Conservation (phyloP, 2,797 vertebrate genomes). For the Sebastes variabilis region DNA sequence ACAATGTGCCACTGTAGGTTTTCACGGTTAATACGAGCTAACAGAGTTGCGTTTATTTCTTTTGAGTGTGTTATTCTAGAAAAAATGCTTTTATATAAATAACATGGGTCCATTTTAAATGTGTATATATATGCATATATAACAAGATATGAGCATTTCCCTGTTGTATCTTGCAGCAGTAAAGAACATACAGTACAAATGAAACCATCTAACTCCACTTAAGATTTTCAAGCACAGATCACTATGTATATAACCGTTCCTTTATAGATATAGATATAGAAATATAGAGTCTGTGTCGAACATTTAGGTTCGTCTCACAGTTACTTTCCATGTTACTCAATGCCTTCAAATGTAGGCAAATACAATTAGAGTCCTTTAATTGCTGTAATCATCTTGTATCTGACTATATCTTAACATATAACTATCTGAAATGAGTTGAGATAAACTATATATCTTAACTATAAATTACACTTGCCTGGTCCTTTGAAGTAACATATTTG, state of each 20-base stretch:
- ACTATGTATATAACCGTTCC: slow-evolving; percentile 34
- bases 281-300: slow-evolving; percentile 28
- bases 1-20: slow-evolving; percentile 77
- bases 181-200: slow-evolving; percentile 7
- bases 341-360: slow-evolving; percentile 70
- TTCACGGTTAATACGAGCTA: slow-evolving; percentile 53
- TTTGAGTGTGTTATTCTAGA: slow-evolving; percentile 40
- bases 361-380: slow-evolving; percentile 14
- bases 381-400: slow-evolving; percentile 38
- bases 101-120: slow-evolving; percentile 43
- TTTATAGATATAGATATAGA: slow-evolving; percentile 34
- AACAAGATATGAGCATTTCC: background rate
- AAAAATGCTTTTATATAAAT: slow-evolving; percentile 67
- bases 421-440: slow-evolving; percentile 38
- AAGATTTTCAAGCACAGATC: slow-evolving; percentile 23
- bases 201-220: slow-evolving; percentile 12
- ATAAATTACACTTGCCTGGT: slow-evolving; percentile 68
- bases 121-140: slow-evolving; percentile 12
- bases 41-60: slow-evolving; percentile 45
- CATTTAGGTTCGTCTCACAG: slow-evolving; percentile 20
- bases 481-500: slow-evolving; percentile 70
- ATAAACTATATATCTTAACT: slow-evolving; percentile 41
- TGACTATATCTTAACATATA: slow-evolving; percentile 48
- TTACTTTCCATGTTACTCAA: slow-evolving; percentile 40
- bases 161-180: slow-evolving; percentile 19